phyloP scores from a whole-genome alignment of 2,113 vertebrate species.

The Artemisiospiza belli region DNA sequence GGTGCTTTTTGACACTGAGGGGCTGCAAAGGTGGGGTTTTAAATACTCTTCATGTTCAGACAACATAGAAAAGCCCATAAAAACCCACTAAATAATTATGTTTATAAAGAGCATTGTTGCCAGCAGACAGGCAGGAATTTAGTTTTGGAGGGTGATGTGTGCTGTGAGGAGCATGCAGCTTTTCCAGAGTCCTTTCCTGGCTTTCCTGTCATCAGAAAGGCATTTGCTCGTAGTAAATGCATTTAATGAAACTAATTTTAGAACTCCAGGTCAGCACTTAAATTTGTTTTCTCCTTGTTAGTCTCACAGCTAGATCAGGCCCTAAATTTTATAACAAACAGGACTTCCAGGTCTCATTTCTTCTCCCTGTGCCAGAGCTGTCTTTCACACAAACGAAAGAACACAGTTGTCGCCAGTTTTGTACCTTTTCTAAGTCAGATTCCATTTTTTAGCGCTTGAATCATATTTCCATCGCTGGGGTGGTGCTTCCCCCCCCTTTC shows the following conservation, averaged over 20 bases:
- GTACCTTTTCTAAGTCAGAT: background rate
- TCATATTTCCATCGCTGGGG: background rate
- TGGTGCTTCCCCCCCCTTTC: background rate
- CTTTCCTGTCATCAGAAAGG: conserved; percentile 7
- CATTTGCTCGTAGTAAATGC: conserved; percentile 16
- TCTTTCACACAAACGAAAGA: background rate
- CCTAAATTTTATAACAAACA: background rate
- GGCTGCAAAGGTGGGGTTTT: background rate
- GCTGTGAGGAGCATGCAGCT: background rate
- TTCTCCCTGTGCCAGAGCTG: background rate
- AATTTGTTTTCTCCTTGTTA: background rate
- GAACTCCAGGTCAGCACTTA: background rate
- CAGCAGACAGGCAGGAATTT: background rate
- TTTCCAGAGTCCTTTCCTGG: background rate
- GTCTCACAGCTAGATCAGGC: background rate
- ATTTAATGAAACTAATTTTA: conserved; percentile 28
- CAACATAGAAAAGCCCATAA: background rate
- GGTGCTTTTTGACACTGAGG: background rate
- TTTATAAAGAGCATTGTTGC: background rate
- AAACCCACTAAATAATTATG: background rate
- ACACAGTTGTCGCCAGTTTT: background rate
- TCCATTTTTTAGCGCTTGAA: background rate
- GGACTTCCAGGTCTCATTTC: background rate
- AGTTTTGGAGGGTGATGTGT: background rate
- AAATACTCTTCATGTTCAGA: background rate